These are phyloP conservation scores for Alectura lathami DNA, from an alignment of 2,113 vertebrate genomes.

Conservation along the genomic window DNA sequence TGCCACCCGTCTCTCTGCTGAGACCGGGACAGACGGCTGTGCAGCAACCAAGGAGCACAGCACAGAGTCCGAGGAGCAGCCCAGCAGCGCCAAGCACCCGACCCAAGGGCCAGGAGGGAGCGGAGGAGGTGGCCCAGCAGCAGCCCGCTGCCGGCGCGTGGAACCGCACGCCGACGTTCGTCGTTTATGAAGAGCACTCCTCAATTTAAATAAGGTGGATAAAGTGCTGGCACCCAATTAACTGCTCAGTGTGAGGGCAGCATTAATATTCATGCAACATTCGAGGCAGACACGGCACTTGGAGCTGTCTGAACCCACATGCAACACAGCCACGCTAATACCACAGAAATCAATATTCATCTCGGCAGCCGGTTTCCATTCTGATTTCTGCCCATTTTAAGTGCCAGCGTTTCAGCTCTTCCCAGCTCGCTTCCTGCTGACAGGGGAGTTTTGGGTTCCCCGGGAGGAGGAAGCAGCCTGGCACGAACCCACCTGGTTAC, in stretches of 20 bases:
- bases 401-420: neutral
- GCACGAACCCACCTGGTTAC: neutral
- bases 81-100: no score
- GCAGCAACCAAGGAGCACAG: no score
- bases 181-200: neutral
- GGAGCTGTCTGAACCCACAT: neutral
- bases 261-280: slow-evolving; percentile 27
- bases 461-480: neutral
- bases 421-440: no score
- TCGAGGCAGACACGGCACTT: neutral
- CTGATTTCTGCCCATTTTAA: neutral
- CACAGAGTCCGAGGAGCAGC: no score
- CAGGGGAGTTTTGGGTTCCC: neutral
- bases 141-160: no score
- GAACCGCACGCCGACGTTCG: neutral
- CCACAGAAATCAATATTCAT: no score
- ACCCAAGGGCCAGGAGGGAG: no score
- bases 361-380: neutral
- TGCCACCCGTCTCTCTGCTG: no score
- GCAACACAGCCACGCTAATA: neutral
- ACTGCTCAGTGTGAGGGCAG: neutral
- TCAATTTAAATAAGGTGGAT: neutral
- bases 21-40: no score
- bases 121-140: no score
- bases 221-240: slow-evolving; percentile 39